These are phyloP conservation scores for Yoshiicerus persimilis DNA, from an alignment of 1,140 invertebrate genomes.

Conservation along the genomic window DNA sequence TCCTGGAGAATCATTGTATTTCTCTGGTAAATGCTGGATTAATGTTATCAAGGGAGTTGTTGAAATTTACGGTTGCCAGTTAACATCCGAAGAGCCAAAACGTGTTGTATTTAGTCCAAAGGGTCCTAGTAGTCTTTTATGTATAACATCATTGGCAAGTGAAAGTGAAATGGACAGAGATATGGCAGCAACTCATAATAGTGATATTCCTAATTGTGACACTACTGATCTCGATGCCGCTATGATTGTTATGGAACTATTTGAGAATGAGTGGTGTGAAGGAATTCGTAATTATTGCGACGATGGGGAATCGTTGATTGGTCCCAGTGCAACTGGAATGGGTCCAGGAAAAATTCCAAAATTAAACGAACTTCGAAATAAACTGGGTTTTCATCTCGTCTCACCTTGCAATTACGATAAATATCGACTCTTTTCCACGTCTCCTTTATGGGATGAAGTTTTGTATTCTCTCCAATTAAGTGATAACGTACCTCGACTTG, in stretches of 20 bases:
- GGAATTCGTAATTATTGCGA: not conserved
- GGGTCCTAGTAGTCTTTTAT: conserved; percentile 23
- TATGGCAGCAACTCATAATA: not conserved
- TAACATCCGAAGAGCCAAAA: not conserved
- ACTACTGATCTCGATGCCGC: not conserved
- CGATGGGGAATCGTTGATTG: conserved; percentile 5
- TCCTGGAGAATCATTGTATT: not conserved
- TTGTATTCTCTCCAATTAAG: not conserved
- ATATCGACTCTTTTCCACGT: not conserved
- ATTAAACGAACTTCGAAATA: not conserved
- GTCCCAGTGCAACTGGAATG: not conserved
- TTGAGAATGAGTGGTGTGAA: conserved; percentile 30
- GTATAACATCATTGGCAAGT: not conserved
- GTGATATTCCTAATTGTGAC: not conserved
- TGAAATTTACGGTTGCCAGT: conserved; percentile 15
- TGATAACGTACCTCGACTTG: not conserved
- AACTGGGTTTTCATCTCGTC: conserved; percentile 28
- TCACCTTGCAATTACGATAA: not conserved
- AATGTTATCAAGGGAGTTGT: conserved; percentile 24
- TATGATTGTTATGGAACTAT: conserved; percentile 8
- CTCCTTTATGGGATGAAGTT: not conserved
- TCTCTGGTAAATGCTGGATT: conserved; percentile 5
- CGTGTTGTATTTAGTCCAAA: conserved; percentile 18
- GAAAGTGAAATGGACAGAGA: conserved; percentile 2
- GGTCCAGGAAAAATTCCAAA: not conserved